Conservation (phyloP, 1,140 invertebrate species). For the Contarinia nasturtii region DNA sequence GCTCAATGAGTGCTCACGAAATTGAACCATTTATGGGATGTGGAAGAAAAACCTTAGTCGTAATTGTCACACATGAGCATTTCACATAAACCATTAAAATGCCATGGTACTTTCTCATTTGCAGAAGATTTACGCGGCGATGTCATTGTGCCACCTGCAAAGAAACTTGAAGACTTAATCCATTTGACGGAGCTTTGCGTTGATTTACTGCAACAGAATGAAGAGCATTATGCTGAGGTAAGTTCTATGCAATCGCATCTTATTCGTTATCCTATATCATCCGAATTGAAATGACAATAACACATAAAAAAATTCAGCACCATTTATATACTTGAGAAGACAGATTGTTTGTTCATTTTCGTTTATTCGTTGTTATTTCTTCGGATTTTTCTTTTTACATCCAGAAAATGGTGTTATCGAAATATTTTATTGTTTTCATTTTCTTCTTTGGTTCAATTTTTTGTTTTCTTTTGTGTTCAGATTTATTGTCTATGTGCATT, state of each 20-base stretch:
- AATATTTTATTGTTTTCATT: neutral
- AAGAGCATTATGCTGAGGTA: constrained; percentile 99
- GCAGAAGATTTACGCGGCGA: constrained; percentile 68
- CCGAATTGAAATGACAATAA: neutral
- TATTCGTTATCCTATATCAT: neutral
- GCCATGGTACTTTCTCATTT: too few species aligned
- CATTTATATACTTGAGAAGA: neutral
- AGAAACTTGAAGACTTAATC: constrained; percentile 91
- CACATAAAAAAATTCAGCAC: neutral
- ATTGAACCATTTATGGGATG: too few species aligned
- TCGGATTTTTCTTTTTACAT: too few species aligned
- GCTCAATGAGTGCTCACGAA: too few species aligned
- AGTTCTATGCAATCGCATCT: constrained; percentile 7
- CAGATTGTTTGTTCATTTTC: neutral
- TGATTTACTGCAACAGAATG: constrained; percentile 95
- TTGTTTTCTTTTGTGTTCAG: too few species aligned
- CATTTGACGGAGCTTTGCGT: constrained; percentile 95
- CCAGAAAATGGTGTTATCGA: too few species aligned
- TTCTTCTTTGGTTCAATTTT: too few species aligned
- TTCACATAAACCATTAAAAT: too few species aligned
- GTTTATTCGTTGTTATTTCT: neutral
- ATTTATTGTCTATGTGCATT: neutral
- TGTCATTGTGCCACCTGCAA: constrained; percentile 57
- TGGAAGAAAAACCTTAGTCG: too few species aligned
- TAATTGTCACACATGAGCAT: too few species aligned